Base-by-base conservation (phyloP, 2,797 vertebrate species). In the Spinibarbus caldwelli region DNA sequence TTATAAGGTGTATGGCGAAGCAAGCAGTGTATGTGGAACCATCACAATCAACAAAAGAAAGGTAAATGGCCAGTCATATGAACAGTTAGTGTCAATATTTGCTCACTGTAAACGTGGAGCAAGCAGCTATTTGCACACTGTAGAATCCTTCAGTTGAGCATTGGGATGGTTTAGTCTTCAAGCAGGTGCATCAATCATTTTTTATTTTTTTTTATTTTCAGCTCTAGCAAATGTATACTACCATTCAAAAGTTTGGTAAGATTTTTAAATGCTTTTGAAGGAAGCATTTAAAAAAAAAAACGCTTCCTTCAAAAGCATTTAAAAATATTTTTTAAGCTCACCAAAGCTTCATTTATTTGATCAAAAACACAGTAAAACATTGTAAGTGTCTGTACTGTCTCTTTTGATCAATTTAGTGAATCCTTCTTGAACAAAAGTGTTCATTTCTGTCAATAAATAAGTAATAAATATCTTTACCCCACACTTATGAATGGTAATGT, bases 41-140 rank as follows among this genome's bases (percentile, higher is more conserved):
- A 98, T 99, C 89, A 99, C 97, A 2, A 98, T 99, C 88, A 98
- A 99, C 90, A 97, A 98, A 85, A 95, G 96, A 88, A 99, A 99
- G 97, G 98, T 99, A 93, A 34, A 64, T 3, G 14, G 76, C 6
- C 29, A 47, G 17, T 31, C 47, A 36, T 66, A 9, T 78, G 2
- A 38, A 54, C 21, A 38, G 12, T 9, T 2, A 3, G 3, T 21
- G 8, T 78, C 6, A n/a, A 26, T 23, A 45, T 45, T 49, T 47
- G 26, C 77, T n/a, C 21, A 76, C 49, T 38, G 49, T 76, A 54
- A 34, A 36, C 21, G 3, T 52, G 49, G n/a, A 54, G 6, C 6
- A 34, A 36, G 5, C 17, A 21, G 45, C 29, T 75, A 11, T 75
- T 34, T 52, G 2, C 5, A 45, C 23, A 21, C 8, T 19, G 23